These are phyloP conservation scores for Panthera tigris DNA, from an alignment of 2,113 vertebrate genomes.

Conservation along the genomic window DNA sequence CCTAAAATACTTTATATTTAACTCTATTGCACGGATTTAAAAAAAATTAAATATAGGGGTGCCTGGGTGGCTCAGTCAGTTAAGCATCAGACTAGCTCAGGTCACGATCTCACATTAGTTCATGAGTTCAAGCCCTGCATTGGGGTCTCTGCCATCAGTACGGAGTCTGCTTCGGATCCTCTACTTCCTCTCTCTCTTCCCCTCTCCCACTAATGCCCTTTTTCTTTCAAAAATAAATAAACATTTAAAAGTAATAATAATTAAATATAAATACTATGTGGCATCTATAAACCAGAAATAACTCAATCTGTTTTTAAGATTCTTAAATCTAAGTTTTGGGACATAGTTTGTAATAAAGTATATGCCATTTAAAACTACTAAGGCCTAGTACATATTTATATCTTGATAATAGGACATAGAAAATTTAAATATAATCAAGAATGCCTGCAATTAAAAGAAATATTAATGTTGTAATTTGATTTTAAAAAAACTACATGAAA, in stretches of 20 bases:
- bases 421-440: background rate
- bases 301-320: background rate
- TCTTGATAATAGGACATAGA: background rate
- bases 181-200: too few species aligned
- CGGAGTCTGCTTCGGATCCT: too few species aligned
- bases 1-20: background rate
- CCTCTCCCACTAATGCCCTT: too few species aligned
- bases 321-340: background rate
- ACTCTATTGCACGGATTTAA: background rate
- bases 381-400: background rate
- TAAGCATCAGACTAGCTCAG: too few species aligned
- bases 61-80: too few species aligned
- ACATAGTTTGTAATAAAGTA: background rate
- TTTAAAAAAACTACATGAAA: background rate
- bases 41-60: background rate
- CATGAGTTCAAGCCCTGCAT: too few species aligned
- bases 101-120: too few species aligned
- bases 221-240: too few species aligned
- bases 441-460: background rate
- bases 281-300: background rate
- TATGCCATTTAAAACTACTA: background rate
- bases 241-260: background rate
- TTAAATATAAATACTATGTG: background rate
- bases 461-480: background rate
- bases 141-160: too few species aligned